Base-by-base conservation (phyloP, 2,888 invertebrate species). In the Scrobipalpa costella region DNA sequence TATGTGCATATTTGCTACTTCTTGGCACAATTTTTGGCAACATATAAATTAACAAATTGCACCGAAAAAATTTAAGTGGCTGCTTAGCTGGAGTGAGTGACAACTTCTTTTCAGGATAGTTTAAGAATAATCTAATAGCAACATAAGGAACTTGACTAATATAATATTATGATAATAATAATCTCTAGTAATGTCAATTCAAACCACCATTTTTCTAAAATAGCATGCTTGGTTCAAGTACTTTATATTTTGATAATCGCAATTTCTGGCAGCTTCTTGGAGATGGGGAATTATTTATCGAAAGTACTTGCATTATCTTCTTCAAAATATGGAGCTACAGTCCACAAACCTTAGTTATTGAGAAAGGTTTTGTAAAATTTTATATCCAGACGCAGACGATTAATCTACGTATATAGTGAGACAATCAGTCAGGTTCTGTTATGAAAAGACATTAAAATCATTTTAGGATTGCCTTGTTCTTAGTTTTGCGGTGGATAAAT, bases 141-240 rank as follows among this genome's bases (percentile, higher is more conserved):
- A 2, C 15, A 27, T 27, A 44, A 17, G 50, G 17, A 50, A 11
- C 6, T 50, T 21, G 11, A 49, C 49, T 49, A 17, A 19, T 17
- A 49, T 7, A 13, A n/a, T n/a, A n/a, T n/a, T n/a, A n/a, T 27
- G 27, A 27, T 27, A 27, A 27, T 27, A 27, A 27, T 47, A n/a
- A 47, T 47, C n/a, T 49, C 19, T 19, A 55, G 21, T 7, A 13
- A 55, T 55, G 52, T 55, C 52, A 55, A 55, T 55, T 55, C 27
- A 19, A 55, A 27, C n/a, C 27, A 55, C 27, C 52, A 1, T n/a
- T 50, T 21, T 21, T 21, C 11, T 8, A 21, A 17, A 17, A 9
- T 49, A 49, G 13, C 1, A 11, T 40, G 11, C 5, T 40, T 15
- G 7, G 36, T 9, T 36, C 11, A 36, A 11, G 36, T 36, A 11